Evolutionary conservation across 2,113 vertebrate species (phyloP).

Genomic region (Indri indri): DNA sequence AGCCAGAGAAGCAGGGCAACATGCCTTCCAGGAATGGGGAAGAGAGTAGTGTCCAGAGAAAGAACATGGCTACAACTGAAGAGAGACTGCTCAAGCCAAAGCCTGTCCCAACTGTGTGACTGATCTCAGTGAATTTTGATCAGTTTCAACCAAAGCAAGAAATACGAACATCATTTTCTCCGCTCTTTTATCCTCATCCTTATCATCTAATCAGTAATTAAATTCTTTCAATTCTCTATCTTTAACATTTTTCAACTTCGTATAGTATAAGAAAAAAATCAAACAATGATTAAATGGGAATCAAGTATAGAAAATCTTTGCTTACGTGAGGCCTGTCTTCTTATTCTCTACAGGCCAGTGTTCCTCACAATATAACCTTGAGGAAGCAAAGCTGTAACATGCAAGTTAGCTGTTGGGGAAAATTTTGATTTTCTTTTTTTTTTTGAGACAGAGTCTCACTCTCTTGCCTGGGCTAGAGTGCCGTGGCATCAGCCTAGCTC

Average conservation of each 20-base stretch:
- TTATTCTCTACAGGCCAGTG: neutral
- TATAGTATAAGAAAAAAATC: neutral
- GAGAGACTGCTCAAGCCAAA: neutral
- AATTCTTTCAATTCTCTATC: neutral
- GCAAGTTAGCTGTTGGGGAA: neutral
- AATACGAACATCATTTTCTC: neutral
- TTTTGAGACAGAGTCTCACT: no score
- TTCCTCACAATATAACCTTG: neutral
- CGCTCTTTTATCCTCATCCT: neutral
- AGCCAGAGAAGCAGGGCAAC: neutral
- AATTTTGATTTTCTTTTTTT: no score
- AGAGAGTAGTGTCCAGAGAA: neutral
- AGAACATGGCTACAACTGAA: neutral
- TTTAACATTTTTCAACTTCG: neutral
- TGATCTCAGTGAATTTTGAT: neutral
- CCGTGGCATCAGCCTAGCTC: no score
- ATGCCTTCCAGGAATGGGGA: neutral
- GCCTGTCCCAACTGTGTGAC: no score
- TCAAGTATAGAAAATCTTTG: neutral
- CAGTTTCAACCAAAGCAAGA: neutral
- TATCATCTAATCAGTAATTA: neutral
- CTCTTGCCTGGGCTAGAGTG: no score
- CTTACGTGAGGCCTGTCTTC: neutral
- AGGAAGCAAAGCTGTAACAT: neutral
- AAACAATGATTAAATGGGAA: neutral